Percentiles rank a stretch among this genome's conserved stretches.
Evolutionary conservation across 2,113 vertebrate species (phyloP).

Genomic region (Vidua chalybeata): DNA sequence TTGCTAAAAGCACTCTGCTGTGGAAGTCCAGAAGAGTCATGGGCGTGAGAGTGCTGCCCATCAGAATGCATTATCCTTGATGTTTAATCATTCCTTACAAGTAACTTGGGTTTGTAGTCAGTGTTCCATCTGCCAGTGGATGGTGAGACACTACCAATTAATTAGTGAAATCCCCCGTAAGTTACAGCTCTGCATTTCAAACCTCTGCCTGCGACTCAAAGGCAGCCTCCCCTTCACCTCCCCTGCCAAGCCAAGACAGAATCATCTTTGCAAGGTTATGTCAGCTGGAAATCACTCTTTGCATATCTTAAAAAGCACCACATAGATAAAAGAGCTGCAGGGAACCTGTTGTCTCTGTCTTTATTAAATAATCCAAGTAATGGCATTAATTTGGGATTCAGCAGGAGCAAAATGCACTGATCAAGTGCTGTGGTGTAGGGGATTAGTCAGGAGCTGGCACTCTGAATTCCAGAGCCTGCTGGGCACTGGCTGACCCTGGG

Average conservation of each 20-base stretch:
- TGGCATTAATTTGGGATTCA: conserved; percentile 42
- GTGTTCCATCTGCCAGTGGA: conserved; percentile 20
- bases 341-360: conserved; percentile 35
- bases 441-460: background rate
- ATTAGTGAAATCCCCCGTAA: conserved; percentile 55
- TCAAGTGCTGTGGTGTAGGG: background rate
- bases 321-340: conserved; percentile 7
- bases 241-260: background rate
- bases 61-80: background rate
- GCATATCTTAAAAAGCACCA: conserved; percentile 35
- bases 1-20: background rate
- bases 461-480: background rate
- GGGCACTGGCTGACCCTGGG: background rate
- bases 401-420: background rate
- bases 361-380: conserved; percentile 61
- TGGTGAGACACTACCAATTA: conserved; percentile 50
- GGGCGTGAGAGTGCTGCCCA: background rate
- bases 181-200: conserved; percentile 7
- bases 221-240: conserved; percentile 5
- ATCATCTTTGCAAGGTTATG: conserved; percentile 17
- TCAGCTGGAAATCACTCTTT: conserved; percentile 48
- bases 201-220: background rate
- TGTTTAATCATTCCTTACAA: conserved; percentile 13
- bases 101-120: background rate
- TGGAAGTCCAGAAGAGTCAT: background rate